These are phyloP conservation scores for Pseudomyrmex dendroicus DNA, from an alignment of 1,140 invertebrate genomes.

Conservation along the genomic window DNA sequence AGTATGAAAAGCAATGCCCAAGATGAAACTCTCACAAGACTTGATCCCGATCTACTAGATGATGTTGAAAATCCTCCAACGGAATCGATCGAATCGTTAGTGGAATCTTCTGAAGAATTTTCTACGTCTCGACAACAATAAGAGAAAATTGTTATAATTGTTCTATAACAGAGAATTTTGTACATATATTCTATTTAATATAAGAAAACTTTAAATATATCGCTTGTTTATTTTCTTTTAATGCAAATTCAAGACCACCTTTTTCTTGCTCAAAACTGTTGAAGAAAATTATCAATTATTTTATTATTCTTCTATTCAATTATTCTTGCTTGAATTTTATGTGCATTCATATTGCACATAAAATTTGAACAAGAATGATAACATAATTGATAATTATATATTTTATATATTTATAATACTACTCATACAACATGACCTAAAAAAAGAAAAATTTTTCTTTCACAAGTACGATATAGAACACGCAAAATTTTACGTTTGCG, in stretches of 20 bases:
- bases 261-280: neutral
- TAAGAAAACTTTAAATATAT: neutral
- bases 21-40: neutral
- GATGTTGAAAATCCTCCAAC: constrained; percentile 45
- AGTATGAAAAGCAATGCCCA: neutral
- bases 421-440: too few relatives aligned
- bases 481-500: too few relatives aligned
- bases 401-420: too few relatives aligned
- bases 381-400: too few relatives aligned
- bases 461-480: neutral
- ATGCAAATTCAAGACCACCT: neutral
- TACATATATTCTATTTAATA: neutral
- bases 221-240: neutral
- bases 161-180: neutral
- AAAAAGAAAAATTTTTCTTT: too few relatives aligned
- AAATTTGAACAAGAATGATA: too few relatives aligned
- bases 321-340: neutral
- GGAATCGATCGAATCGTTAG: constrained; percentile 1
- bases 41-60: constrained; percentile 48
- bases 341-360: too few relatives aligned
- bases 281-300: constrained; percentile 6
- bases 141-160: neutral
- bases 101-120: neutral
- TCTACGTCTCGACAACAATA: constrained; percentile 13
- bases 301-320: too few relatives aligned